phyloP scores from a whole-genome alignment of 2,113 vertebrate genomes.

The Heptranchias perlo region DNA sequence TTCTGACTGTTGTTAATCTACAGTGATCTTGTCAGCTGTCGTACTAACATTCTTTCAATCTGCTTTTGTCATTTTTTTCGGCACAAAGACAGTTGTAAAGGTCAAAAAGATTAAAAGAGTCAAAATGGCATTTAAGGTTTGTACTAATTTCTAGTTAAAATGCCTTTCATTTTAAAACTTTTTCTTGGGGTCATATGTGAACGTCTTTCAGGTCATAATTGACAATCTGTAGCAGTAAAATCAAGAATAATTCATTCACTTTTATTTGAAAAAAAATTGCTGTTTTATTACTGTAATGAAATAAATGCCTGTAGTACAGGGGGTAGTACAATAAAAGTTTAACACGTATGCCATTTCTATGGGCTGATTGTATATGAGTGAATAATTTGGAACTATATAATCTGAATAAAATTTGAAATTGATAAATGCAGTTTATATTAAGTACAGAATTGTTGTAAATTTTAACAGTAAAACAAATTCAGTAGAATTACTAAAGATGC shows the following conservation, averaged over 20 bases:
- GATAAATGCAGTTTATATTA: neutral
- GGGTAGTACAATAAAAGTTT: neutral
- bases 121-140: slow-evolving; percentile 99
- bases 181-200: slow-evolving; percentile 55
- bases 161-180: slow-evolving; percentile 60
- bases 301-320: neutral
- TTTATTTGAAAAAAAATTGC: slow-evolving; percentile 56
- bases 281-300: neutral
- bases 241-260: neutral
- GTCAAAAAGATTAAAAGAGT: slow-evolving; percentile 99
- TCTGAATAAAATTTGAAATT: neutral
- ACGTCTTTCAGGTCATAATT: slow-evolving; percentile 40
- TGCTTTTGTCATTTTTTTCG: slow-evolving; percentile 74
- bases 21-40: slow-evolving; percentile 80
- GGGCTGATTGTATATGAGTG: neutral
- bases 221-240: neutral
- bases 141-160: slow-evolving; percentile 84
- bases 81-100: slow-evolving; percentile 99
- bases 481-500: neutral
- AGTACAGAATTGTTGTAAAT: neutral
- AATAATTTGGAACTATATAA: neutral
- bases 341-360: neutral
- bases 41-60: slow-evolving; percentile 89
- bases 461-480: neutral
- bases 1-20: slow-evolving; percentile 75